Evolutionary conservation across 2,888 invertebrate species (phyloP).

Genomic region (Cyrtodaria siliqua): DNA sequence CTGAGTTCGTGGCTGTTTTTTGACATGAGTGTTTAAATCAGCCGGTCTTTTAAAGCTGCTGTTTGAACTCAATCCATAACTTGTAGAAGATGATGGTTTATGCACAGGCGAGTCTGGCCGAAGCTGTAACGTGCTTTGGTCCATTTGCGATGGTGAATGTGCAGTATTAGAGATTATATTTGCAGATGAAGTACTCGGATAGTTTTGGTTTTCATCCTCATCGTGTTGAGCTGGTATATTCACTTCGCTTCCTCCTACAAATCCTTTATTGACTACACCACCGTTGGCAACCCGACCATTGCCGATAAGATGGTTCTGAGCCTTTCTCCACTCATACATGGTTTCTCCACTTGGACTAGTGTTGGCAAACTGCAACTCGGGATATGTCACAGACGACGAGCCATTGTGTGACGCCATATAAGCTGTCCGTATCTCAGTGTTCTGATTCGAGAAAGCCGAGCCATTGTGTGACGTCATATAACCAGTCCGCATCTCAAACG

Average conservation of each 20-base stretch:
- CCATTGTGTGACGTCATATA: neutral
- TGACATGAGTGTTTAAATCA: conserved; percentile 30
- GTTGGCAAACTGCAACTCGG: conserved; percentile 34
- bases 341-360: conserved; percentile 50
- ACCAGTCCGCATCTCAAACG: conserved; percentile 40
- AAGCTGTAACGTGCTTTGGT: neutral
- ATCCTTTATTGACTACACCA: conserved; percentile 42
- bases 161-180: neutral
- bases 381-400: conserved; percentile 17
- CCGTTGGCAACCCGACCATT: conserved; percentile 23
- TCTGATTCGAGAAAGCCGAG: conserved; percentile 7
- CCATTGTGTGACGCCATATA: neutral
- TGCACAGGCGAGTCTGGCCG: neutral
- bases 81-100: conserved; percentile 35
- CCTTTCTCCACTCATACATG: conserved; percentile 50
- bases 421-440: neutral
- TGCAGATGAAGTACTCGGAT: conserved; percentile 13
- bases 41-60: conserved; percentile 55
- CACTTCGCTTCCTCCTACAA: conserved; percentile 48
- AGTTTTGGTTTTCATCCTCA: conserved; percentile 37
- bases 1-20: conserved; percentile 61
- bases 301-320: conserved; percentile 31
- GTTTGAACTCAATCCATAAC: conserved; percentile 52
- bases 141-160: conserved; percentile 2
- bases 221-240: conserved; percentile 38